Percentiles rank a stretch among this genome's conserved stretches.
Evolutionary conservation across 1,140 invertebrate genomes (phyloP).

Genomic region (Diorhabda elongata): DNA sequence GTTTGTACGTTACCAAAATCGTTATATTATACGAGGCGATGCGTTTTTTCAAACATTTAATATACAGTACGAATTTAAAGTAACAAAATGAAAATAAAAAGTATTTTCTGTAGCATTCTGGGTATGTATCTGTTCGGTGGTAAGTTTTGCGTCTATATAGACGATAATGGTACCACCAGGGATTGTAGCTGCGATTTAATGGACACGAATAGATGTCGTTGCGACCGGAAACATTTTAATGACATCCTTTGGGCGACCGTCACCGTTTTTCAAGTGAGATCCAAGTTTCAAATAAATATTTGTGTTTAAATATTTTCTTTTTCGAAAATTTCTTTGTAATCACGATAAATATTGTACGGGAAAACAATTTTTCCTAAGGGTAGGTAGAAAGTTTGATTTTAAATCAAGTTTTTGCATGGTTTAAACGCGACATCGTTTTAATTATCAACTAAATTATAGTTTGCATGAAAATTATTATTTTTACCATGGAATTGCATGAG

Average conservation of each 20-base stretch:
- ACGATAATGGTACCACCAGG: slow-evolving; percentile 75
- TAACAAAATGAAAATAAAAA: background rate
- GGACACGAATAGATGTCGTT: slow-evolving; percentile 82
- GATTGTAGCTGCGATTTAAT: slow-evolving; percentile 89
- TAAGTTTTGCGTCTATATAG: slow-evolving; percentile 96
- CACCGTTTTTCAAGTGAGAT: slow-evolving; percentile 93
- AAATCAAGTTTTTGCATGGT: no score
- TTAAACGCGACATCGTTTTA: no score
- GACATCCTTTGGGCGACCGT: slow-evolving; percentile 93
- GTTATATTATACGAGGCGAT: no score
- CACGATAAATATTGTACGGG: no score
- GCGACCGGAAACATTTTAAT: slow-evolving; percentile 96
- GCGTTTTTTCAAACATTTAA: no score
- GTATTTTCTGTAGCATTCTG: slow-evolving; percentile 73
- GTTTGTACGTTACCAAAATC: no score
- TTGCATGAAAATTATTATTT: background rate
- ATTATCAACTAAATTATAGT: no score
- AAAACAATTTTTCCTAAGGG: no score
- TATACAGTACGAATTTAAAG: no score
- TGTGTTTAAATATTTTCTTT: no score
- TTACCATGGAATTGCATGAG: background rate
- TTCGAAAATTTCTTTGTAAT: no score
- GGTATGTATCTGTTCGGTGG: slow-evolving; percentile 98
- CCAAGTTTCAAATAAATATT: slow-evolving; percentile 5
- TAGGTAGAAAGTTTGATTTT: no score